Percentiles rank a stretch among this genome's conserved stretches.
Conservation (phyloP, 1,140 invertebrate genomes). For the Caenorhabditis elegans region DNA sequence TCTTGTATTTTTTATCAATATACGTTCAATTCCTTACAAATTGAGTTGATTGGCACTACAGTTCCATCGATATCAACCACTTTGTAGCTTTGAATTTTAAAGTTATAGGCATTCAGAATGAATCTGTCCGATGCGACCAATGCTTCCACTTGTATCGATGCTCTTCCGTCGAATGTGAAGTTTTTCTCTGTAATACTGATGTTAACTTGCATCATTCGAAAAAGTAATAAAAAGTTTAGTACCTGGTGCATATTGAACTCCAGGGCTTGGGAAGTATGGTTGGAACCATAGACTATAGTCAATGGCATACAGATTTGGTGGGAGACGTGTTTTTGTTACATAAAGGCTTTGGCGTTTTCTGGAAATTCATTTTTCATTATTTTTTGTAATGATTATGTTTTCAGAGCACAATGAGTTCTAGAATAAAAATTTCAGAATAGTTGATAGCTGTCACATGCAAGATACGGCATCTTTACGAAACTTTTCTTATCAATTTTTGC, state of each 20-base stretch:
- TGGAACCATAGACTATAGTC: constrained; percentile 10
- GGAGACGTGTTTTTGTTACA: not conserved
- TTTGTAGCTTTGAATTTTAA: not conserved
- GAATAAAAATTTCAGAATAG: too few relatives aligned
- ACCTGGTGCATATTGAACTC: not conserved
- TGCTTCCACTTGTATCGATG: not conserved
- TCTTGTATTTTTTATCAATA: not conserved
- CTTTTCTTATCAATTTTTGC: too few relatives aligned
- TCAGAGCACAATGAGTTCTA: too few relatives aligned
- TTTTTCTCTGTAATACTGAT: not conserved
- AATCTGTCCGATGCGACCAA: not conserved
- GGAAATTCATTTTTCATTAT: not conserved
- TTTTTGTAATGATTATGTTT: too few relatives aligned
- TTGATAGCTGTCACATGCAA: too few relatives aligned
- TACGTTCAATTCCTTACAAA: not conserved
- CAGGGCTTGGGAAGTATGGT: not conserved
- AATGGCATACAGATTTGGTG: constrained; percentile 10
- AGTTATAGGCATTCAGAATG: not conserved
- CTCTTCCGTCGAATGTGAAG: not conserved
- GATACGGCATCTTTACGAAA: too few relatives aligned
- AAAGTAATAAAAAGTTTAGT: not conserved
- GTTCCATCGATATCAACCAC: not conserved
- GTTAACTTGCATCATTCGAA: not conserved
- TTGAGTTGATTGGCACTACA: not conserved
- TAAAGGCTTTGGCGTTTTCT: not conserved